Conservation (phyloP, 2,113 vertebrate species). For the Takifugu flavidus region DNA sequence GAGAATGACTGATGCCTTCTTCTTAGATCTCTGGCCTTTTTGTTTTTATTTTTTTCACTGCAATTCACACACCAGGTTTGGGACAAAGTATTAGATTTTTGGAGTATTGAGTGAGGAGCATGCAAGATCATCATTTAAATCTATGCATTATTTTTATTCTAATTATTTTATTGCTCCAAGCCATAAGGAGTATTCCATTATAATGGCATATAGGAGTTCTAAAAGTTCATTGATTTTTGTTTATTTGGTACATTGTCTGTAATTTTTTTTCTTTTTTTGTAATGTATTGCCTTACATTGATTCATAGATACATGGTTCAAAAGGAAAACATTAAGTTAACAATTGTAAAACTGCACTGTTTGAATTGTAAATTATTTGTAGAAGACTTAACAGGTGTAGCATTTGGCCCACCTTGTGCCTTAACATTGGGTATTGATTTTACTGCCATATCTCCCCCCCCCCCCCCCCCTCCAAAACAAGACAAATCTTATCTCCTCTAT, state of each 20-base stretch:
- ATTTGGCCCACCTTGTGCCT: slow-evolving; percentile 93
- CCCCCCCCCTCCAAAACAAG: slow-evolving; percentile 60
- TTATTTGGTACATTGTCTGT: slow-evolving; percentile 86
- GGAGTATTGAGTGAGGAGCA: slow-evolving; percentile 71
- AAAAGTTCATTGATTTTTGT: slow-evolving; percentile 80
- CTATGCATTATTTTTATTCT: slow-evolving; percentile 89
- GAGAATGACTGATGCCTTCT: slow-evolving; percentile 82
- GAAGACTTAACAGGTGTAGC: slow-evolving; percentile 92
- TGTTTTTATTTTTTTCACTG: slow-evolving; percentile 75
- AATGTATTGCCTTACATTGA: slow-evolving; percentile 93
- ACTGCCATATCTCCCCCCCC: slow-evolving; percentile 84
- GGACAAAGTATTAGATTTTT: slow-evolving; percentile 68
- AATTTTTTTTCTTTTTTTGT: slow-evolving; percentile 80
- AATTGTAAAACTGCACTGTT: slow-evolving; percentile 98
- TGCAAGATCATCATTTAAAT: slow-evolving; percentile 87
- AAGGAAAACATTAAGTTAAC: slow-evolving; percentile 95
- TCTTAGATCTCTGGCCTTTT: slow-evolving; percentile 80
- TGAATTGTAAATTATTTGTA: slow-evolving; percentile 99
- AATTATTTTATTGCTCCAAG: slow-evolving; percentile 84
- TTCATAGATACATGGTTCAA: slow-evolving; percentile 84
- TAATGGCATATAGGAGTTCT: slow-evolving; percentile 85
- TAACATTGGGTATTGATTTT: slow-evolving; percentile 89
- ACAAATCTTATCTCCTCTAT: slow-evolving; percentile 54
- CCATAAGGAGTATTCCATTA: slow-evolving; percentile 86
- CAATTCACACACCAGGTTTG: slow-evolving; percentile 75